Percentiles rank a stretch among this genome's conserved stretches.
phyloP scores from a whole-genome alignment of 2,113 vertebrate genomes.

The Typhlomys cinereus region DNA sequence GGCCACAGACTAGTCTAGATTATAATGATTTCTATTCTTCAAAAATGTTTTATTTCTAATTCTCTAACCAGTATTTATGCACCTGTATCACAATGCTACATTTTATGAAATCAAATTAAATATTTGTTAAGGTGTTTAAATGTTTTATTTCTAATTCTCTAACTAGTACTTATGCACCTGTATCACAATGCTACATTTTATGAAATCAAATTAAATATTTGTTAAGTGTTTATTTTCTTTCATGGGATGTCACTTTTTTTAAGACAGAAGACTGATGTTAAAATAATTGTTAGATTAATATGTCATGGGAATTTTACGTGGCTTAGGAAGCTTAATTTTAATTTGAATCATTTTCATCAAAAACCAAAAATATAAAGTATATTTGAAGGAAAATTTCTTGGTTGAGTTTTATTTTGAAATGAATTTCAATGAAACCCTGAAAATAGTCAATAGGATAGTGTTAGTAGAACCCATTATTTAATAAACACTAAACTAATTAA shows the following conservation, averaged over 20 bases:
- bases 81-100: not conserved
- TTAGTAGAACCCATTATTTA: not conserved
- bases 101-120: slow-evolving; percentile 28
- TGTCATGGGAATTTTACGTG: not conserved
- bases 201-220: slow-evolving; percentile 35
- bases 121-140: slow-evolving; percentile 16
- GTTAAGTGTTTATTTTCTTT: slow-evolving; percentile 19
- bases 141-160: slow-evolving; percentile 14
- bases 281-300: not conserved
- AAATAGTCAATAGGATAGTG: not conserved
- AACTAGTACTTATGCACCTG: not conserved
- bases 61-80: not conserved
- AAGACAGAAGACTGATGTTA: not conserved
- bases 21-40: not conserved
- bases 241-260: not conserved
- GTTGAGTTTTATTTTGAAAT: not conserved
- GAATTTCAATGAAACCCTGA: not conserved
- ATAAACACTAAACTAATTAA: not conserved
- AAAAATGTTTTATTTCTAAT: slow-evolving; percentile 4
- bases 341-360: not conserved
- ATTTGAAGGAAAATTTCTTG: not conserved
- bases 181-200: not conserved
- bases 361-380: not conserved
- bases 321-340: not conserved
- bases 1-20: not conserved